Conservation (phyloP, 2,888 invertebrate species). For the Agriotes lineatus region DNA sequence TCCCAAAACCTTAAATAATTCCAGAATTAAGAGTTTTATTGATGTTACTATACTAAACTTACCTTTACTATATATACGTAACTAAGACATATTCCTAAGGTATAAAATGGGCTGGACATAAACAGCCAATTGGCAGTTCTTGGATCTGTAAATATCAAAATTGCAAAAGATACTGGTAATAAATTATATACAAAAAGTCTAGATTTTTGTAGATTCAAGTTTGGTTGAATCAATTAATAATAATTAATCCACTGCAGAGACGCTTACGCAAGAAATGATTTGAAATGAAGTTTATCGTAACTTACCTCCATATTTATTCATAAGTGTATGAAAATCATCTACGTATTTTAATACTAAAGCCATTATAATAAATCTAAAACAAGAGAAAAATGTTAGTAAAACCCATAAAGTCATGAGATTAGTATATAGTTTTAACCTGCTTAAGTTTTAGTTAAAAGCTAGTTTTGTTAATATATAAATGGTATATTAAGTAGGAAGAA, state of each 20-base stretch:
- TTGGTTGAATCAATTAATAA: too few species aligned
- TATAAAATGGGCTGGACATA: conserved; percentile 95
- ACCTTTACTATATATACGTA: conserved; percentile 94
- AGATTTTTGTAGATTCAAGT: too few species aligned
- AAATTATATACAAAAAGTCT: conserved; percentile 56
- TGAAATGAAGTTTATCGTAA: too few species aligned
- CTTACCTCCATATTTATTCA: conserved; percentile 89
- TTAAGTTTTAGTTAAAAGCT: too few species aligned
- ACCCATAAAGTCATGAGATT: too few species aligned
- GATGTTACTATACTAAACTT: conserved; percentile 52
- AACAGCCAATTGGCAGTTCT: conserved; percentile 92
- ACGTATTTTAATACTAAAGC: conserved; percentile 85
- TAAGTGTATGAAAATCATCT: conserved; percentile 82
- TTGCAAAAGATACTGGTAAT: too few species aligned
- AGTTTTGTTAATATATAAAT: too few species aligned
- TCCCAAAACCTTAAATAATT: conserved; percentile 77
- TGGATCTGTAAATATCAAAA: conserved; percentile 75
- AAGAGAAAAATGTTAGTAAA: conserved; percentile 48
- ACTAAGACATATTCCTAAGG: conserved; percentile 87
- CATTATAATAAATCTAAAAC: conserved; percentile 75
- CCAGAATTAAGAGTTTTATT: not conserved
- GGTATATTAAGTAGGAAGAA: too few species aligned
- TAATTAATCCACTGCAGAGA: too few species aligned
- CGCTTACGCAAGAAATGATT: too few species aligned
- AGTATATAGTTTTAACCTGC: too few species aligned